Conservation (phyloP, 2,797 vertebrate species). For the Scolopax bukidnonensis region DNA sequence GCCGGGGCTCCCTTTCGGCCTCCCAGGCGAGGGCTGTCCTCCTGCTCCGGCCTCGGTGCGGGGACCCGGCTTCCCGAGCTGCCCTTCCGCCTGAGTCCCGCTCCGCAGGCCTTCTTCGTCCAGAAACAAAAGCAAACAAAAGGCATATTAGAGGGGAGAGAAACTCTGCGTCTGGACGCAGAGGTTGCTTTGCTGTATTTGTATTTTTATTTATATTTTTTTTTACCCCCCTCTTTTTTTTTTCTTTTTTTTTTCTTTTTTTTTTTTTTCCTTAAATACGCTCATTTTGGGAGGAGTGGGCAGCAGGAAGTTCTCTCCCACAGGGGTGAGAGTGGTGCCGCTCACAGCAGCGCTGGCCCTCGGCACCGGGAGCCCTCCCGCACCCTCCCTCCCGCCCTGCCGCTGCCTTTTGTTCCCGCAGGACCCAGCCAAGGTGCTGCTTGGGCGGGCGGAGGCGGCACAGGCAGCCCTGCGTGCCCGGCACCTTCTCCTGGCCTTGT, state of each 20-base stretch:
- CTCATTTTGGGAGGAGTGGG: slow-evolving; percentile 47
- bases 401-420: slow-evolving; percentile 79
- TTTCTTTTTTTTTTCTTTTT: background rate
- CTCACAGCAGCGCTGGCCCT: slow-evolving; percentile 61
- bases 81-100: background rate
- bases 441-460: slow-evolving; percentile 50
- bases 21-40: background rate
- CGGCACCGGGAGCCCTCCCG: slow-evolving; percentile 53
- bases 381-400: slow-evolving; percentile 38
- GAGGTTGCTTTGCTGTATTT: slow-evolving; percentile 41
- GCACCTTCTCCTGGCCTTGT: slow-evolving; percentile 66
- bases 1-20: background rate
- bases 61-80: background rate
- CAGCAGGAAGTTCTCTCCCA: slow-evolving; percentile 60
- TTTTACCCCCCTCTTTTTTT: background rate
- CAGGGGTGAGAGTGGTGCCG: slow-evolving; percentile 6
- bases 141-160: background rate
- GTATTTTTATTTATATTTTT: background rate
- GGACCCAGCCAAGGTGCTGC: slow-evolving; percentile 78
- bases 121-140: slow-evolving; percentile 41
- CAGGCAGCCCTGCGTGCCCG: slow-evolving; percentile 23
- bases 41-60: background rate
- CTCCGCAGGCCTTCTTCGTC: slow-evolving; percentile 6
- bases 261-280: background rate
- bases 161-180: background rate